phyloP scores from a whole-genome alignment of 2,888 invertebrate genomes.

The Chloroclysta siterata region DNA sequence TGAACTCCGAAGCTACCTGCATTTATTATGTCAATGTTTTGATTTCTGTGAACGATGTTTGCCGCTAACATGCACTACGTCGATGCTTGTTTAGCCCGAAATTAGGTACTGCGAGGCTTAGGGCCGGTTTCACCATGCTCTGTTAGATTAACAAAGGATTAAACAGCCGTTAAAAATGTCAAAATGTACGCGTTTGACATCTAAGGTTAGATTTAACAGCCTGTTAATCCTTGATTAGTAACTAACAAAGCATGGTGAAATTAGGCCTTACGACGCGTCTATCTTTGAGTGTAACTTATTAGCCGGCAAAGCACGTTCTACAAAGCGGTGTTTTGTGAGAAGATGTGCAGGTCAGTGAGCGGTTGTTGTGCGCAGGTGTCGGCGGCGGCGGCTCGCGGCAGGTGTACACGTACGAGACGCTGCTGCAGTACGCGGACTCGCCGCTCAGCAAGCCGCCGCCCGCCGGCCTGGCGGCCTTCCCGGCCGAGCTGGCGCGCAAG shows the following conservation, averaged over 20 bases:
- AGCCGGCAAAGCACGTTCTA: background rate
- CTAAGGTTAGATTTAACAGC: too few relatives aligned
- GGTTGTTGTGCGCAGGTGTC: slow-evolving; percentile 51
- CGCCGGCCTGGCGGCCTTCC: slow-evolving; percentile 75
- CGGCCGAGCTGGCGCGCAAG: slow-evolving; percentile 83
- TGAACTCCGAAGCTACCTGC: background rate
- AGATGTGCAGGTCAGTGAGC: slow-evolving; percentile 4
- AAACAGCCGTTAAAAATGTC: too few relatives aligned
- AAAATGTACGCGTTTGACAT: too few relatives aligned
- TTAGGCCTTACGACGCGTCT: background rate
- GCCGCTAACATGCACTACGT: too few relatives aligned
- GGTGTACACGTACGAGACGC: slow-evolving; percentile 81
- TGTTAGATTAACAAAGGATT: too few relatives aligned
- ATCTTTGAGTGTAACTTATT: background rate
- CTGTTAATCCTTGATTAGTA: too few relatives aligned
- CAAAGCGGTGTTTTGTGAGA: background rate
- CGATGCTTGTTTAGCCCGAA: background rate
- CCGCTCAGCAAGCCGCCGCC: slow-evolving; percentile 84
- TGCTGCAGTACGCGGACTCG: slow-evolving; percentile 83
- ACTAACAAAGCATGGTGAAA: too few relatives aligned
- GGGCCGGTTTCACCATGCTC: too few relatives aligned
- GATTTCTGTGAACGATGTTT: too few relatives aligned
- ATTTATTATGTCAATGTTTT: background rate
- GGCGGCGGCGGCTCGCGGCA: slow-evolving; percentile 66
- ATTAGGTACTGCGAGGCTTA: background rate